A percentile compares a stretch with the other conserved stretches of the same genome.
Evolutionary conservation across 2,888 invertebrate genomes (phyloP).

Genomic region (Apoda limacodes): DNA sequence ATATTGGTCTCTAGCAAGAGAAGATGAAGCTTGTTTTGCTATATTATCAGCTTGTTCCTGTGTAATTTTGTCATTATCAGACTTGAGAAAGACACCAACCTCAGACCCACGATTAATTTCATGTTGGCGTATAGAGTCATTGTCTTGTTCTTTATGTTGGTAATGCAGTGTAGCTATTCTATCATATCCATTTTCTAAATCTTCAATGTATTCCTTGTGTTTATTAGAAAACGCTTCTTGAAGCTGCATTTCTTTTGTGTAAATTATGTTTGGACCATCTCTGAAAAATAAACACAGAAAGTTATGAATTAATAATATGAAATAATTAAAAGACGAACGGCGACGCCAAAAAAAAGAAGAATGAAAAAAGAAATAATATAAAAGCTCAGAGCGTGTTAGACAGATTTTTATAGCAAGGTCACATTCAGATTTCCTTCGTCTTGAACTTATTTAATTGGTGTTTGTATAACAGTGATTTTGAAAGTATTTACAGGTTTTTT

Average conservation of each 20-base stretch:
- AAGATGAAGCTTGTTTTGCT: constrained; percentile 39
- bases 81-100: constrained; percentile 55
- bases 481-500: no score
- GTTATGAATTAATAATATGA: constrained; percentile 3
- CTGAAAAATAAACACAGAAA: constrained; percentile 43
- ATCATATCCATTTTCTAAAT: constrained; percentile 68
- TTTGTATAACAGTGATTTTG: no score
- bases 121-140: constrained; percentile 80
- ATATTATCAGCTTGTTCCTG: constrained; percentile 40
- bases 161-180: constrained; percentile 62
- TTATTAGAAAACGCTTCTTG: constrained; percentile 58
- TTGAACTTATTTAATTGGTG: no score
- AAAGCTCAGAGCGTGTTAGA: constrained; percentile 1
- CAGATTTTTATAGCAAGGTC: no score
- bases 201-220: constrained; percentile 70
- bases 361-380: constrained; percentile 10
- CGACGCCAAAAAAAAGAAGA: no score
- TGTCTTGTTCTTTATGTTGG: constrained; percentile 68
- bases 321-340: constrained; percentile 1
- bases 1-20: constrained; percentile 74
- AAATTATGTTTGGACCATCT: constrained; percentile 67
- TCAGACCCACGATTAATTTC: constrained; percentile 85
- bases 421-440: no score
- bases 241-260: constrained; percentile 67
- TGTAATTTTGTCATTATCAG: constrained; percentile 40